Conservation (phyloP, 2,797 vertebrate species). For the Squalus acanthias region DNA sequence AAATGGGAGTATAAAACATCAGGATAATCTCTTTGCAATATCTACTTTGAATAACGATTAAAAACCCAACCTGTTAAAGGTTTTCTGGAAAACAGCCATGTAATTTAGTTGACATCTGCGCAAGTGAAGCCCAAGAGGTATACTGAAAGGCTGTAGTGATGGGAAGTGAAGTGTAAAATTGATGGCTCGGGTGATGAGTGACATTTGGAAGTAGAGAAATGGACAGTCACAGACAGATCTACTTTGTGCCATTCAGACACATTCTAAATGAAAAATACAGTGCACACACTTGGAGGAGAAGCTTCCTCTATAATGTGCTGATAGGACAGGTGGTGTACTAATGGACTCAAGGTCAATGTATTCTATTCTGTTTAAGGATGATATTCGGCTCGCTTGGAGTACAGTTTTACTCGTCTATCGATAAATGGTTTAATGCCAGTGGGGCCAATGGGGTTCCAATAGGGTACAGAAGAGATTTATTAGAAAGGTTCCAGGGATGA, state of each 20-base stretch:
- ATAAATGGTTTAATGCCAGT: not conserved
- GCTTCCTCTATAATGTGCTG: not conserved
- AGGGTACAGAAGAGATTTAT: no score
- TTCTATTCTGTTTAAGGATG: not conserved
- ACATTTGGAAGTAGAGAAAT: conserved; percentile 7
- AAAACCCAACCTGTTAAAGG: not conserved
- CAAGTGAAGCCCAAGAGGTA: not conserved
- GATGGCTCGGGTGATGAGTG: conserved; percentile 19
- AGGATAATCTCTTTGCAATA: not conserved
- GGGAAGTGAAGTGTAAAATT: conserved; percentile 27
- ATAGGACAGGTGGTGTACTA: not conserved
- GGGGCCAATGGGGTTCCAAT: not conserved
- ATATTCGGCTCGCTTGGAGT: not conserved
- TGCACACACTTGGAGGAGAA: not conserved
- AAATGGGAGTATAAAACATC: not conserved
- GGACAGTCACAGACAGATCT: not conserved
- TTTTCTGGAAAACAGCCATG: conserved; percentile 12
- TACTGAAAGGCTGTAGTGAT: not conserved
- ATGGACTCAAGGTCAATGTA: conserved; percentile 9
- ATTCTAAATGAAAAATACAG: not conserved
- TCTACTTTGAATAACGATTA: conserved; percentile 1
- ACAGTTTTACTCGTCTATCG: not conserved
- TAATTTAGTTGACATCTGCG: conserved; percentile 30
- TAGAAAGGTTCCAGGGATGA: no score
- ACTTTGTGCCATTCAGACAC: not conserved